Conservation (phyloP, 1,140 invertebrate species). For the Gryon sp. region DNA sequence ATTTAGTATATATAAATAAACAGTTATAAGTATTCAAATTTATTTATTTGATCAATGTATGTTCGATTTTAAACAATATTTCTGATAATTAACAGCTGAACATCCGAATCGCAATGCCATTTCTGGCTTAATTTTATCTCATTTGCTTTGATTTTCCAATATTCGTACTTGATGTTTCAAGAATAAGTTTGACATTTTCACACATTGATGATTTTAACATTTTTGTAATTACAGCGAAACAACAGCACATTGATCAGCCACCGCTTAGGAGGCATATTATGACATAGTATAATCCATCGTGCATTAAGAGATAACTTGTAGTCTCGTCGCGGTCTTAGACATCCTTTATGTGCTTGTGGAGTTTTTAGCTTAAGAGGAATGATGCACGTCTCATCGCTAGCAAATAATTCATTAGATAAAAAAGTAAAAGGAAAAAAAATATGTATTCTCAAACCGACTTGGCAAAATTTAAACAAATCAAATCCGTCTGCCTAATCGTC, state of each 20-base stretch:
- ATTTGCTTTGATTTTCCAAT: slow-evolving; percentile 30
- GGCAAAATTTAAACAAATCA: slow-evolving; percentile 13
- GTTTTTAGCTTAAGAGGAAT: slow-evolving; percentile 67
- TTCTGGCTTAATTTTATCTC: slow-evolving; percentile 31
- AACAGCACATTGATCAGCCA: slow-evolving; percentile 78
- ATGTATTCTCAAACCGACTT: slow-evolving; percentile 6
- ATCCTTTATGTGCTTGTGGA: slow-evolving; percentile 70
- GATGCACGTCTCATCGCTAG: slow-evolving; percentile 51
- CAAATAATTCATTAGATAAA: slow-evolving; percentile 22
- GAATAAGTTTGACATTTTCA: slow-evolving; percentile 39
- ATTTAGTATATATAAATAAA: too few species aligned
- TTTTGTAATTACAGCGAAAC: slow-evolving; percentile 79
- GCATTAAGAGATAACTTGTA: slow-evolving; percentile 74
- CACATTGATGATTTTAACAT: slow-evolving; percentile 70
- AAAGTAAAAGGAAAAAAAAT: slow-evolving; percentile 13
- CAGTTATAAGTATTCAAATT: too few species aligned
- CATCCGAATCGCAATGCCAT: slow-evolving; percentile 22
- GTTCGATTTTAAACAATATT: too few species aligned
- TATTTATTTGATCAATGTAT: too few species aligned
- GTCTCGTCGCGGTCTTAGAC: slow-evolving; percentile 72
- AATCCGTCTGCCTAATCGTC: slow-evolving; percentile 42
- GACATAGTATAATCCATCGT: slow-evolving; percentile 77
- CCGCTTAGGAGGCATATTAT: slow-evolving; percentile 75
- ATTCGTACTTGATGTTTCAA: slow-evolving; percentile 38
- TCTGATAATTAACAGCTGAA: slow-evolving; percentile 1